These are phyloP conservation scores for Drosophila sechellia DNA, from an alignment of 1,140 invertebrate species.

Conservation along the genomic window DNA sequence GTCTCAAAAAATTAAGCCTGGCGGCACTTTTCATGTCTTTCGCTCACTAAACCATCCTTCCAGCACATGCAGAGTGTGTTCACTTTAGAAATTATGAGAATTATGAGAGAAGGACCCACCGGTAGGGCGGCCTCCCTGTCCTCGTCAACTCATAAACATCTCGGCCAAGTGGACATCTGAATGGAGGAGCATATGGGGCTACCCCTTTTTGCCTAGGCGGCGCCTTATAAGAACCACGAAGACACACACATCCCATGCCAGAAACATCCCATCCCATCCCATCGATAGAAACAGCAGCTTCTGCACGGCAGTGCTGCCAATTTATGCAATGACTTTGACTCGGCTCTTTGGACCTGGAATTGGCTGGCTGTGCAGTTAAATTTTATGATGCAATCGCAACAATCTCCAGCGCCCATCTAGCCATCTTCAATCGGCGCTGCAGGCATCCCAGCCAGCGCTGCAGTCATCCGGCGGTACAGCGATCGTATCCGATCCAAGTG, in stretches of 20 bases:
- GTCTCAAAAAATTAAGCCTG: slow-evolving; percentile 81
- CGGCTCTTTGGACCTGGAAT: slow-evolving; percentile 39
- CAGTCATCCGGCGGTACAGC: slow-evolving; percentile 4
- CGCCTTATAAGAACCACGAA: slow-evolving; percentile 69
- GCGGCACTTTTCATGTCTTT: slow-evolving; percentile 58
- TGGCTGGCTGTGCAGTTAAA: slow-evolving; percentile 62
- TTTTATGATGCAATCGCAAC: slow-evolving; percentile 78
- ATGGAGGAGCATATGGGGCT: slow-evolving; percentile 50
- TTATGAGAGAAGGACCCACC: slow-evolving; percentile 66
- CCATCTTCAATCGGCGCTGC: slow-evolving; percentile 64
- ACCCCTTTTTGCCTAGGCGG: slow-evolving; percentile 58
- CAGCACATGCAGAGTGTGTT: slow-evolving; percentile 42
- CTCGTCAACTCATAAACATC: slow-evolving; percentile 79
- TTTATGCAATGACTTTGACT: slow-evolving; percentile 71
- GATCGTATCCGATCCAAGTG: slow-evolving; percentile 53
- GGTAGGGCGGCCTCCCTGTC: slow-evolving; percentile 58
- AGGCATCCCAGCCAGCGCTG: slow-evolving; percentile 29
- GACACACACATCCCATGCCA: slow-evolving; percentile 6
- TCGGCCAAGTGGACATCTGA: slow-evolving; percentile 70
- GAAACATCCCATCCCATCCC: slow-evolving; percentile 11
- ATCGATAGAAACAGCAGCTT: slow-evolving; percentile 30
- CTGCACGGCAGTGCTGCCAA: slow-evolving; percentile 50
- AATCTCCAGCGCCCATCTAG: slow-evolving; percentile 63
- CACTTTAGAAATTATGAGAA: slow-evolving; percentile 47
- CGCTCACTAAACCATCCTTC: slow-evolving; percentile 24